These are phyloP conservation scores for Acanthiza pusilla DNA, from an alignment of 2,797 vertebrate genomes.

Conservation along the genomic window DNA sequence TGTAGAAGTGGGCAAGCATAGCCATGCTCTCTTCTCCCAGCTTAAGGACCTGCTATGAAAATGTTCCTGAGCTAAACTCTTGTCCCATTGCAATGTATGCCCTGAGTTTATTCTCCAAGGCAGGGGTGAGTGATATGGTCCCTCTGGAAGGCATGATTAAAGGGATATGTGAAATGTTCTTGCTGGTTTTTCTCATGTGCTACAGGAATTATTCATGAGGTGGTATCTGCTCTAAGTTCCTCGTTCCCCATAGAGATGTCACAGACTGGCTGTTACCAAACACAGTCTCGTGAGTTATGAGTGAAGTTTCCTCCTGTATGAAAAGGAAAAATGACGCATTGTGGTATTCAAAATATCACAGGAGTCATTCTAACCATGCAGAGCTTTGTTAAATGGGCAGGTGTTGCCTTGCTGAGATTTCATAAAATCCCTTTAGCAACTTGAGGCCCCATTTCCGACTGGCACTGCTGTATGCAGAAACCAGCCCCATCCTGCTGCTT, in stretches of 20 bases:
- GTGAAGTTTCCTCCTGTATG: not conserved
- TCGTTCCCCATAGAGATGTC: not conserved
- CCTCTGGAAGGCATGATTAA: not conserved
- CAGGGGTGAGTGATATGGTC: not conserved
- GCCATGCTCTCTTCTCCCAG: not conserved
- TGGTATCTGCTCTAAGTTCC: not conserved
- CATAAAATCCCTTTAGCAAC: not conserved
- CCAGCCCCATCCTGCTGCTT: not conserved
- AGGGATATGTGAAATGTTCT: not conserved
- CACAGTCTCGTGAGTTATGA: not conserved
- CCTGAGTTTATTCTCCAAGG: not conserved
- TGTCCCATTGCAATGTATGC: not conserved
- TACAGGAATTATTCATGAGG: not conserved
- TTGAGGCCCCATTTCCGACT: not conserved
- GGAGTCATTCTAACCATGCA: not conserved
- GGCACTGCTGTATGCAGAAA: not conserved
- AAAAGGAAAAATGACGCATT: not conserved
- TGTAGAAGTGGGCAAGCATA: not conserved
- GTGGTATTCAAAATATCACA: not conserved
- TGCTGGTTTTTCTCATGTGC: not conserved
- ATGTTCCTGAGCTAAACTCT: not conserved
- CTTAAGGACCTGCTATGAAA: not conserved
- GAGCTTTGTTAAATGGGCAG: not conserved
- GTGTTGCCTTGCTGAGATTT: not conserved
- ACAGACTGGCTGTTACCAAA: not conserved